Conservation (phyloP, 2,797 vertebrate genomes). For the Fundulus diaphanus region DNA sequence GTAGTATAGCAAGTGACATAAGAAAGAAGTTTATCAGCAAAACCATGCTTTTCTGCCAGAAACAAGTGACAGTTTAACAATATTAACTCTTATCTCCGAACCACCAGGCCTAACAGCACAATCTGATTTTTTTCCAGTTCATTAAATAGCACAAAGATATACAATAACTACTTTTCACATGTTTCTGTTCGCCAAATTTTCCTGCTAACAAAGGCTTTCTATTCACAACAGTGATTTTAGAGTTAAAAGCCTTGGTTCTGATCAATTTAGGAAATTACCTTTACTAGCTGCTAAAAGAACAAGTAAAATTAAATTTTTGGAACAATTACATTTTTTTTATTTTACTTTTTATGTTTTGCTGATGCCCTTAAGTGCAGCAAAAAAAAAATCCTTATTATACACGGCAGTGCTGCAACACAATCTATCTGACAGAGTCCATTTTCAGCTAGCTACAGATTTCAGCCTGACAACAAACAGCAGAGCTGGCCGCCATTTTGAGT, state of each 20-base stretch:
- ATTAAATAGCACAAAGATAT: background rate
- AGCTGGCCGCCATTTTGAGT: conserved; percentile 77
- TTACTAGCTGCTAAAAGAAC: background rate
- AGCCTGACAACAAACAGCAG: conserved; percentile 61
- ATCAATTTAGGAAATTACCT: background rate
- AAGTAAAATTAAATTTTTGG: background rate
- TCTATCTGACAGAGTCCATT: conserved; percentile 36
- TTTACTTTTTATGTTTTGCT: conserved; percentile 6
- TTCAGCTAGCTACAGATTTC: conserved; percentile 69
- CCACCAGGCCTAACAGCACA: background rate
- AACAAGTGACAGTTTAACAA: background rate
- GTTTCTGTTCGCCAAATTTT: background rate
- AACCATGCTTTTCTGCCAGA: background rate
- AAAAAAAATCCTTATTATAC: conserved; percentile 17
- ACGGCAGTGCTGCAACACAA: conserved; percentile 40
- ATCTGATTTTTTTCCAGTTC: background rate
- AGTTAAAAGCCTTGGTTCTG: background rate
- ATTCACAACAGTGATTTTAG: background rate
- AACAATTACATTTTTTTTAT: background rate
- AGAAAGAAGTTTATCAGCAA: background rate
- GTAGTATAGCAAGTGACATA: background rate
- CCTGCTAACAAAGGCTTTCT: background rate
- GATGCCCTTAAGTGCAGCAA: conserved; percentile 18
- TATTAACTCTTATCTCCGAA: background rate
- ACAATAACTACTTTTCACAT: background rate